Conservation (phyloP, 2,797 vertebrate genomes). For the Thunnus albacares region DNA sequence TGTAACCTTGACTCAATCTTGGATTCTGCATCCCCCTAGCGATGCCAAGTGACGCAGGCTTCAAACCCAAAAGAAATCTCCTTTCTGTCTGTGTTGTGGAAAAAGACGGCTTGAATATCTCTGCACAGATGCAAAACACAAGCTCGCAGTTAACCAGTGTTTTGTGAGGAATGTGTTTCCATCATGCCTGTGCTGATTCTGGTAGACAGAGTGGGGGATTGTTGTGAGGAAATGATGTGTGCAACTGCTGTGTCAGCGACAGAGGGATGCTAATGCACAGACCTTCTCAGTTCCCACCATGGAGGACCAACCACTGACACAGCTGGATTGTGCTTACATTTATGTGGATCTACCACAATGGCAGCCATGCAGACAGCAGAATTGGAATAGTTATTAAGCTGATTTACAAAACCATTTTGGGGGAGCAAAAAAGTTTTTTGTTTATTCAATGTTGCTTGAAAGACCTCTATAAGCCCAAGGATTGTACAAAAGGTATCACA, state of each 20-base stretch:
- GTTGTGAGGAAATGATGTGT: conserved; percentile 72
- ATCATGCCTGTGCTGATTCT: conserved; percentile 42
- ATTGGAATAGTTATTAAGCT: conserved; percentile 22
- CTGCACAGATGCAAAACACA: conserved; percentile 47
- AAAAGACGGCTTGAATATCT: conserved; percentile 64
- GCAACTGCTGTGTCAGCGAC: conserved; percentile 65
- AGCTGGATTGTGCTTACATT: conserved; percentile 59
- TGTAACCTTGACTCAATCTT: conserved; percentile 38
- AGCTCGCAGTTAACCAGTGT: conserved; percentile 44
- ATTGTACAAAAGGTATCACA: background rate
- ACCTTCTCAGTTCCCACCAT: conserved; percentile 41
- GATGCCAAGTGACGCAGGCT: conserved; percentile 32
- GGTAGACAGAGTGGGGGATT: conserved; percentile 58
- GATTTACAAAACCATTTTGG: conserved; percentile 25
- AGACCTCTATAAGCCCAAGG: background rate
- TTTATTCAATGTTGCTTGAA: conserved; percentile 1
- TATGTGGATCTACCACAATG: conserved; percentile 36
- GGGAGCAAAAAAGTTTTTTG: conserved; percentile 14
- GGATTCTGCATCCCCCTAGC: conserved; percentile 23
- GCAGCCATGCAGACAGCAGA: conserved; percentile 28
- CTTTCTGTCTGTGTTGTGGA: conserved; percentile 45
- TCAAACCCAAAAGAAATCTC: conserved; percentile 43
- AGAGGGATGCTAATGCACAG: conserved; percentile 62
- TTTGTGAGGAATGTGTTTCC: conserved; percentile 48
- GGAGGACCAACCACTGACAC: conserved; percentile 61